A percentile compares a stretch with the other conserved stretches of the same genome.
These are phyloP conservation scores for Sparidentex hasta DNA, from an alignment of 2,797 vertebrate genomes.

Conservation along the genomic window DNA sequence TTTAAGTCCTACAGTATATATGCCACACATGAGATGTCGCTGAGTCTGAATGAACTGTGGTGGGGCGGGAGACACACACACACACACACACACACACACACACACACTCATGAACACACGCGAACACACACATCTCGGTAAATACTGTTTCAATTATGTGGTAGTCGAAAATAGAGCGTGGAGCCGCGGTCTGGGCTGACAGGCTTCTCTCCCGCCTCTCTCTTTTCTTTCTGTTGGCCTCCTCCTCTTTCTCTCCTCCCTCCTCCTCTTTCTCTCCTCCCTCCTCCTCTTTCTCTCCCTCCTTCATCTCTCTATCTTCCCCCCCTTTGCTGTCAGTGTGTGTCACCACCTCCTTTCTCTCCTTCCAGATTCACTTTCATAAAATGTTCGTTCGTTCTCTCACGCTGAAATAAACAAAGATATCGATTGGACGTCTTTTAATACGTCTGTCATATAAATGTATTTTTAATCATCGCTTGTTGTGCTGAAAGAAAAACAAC, in stretches of 20 bases:
- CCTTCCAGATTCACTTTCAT: not conserved
- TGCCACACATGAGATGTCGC: constrained; percentile 81
- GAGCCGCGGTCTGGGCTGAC: constrained; percentile 89
- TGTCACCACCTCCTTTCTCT: constrained; percentile 25
- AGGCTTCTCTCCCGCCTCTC: constrained; percentile 50
- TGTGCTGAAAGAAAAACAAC: not conserved
- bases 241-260: constrained; percentile 27
- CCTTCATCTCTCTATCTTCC: constrained; percentile 24
- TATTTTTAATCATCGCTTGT: not conserved
- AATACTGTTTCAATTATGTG: constrained; percentile 96
- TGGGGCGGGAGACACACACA: constrained; percentile 45
- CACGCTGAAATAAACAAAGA: not conserved
- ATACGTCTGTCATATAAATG: too few relatives aligned
- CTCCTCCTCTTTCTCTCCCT: constrained; percentile 23
- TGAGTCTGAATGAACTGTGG: constrained; percentile 72
- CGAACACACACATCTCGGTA: constrained; percentile 76
- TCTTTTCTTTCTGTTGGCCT: constrained; percentile 19
- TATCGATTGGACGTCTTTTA: not conserved
- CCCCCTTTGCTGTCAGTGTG: not conserved
- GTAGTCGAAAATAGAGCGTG: constrained; percentile 90
- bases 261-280: constrained; percentile 30
- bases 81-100: not conserved
- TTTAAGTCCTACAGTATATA: constrained; percentile 65
- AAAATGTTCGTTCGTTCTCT: too few relatives aligned
- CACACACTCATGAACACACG: not conserved